Base-by-base conservation (phyloP, 2,888 invertebrate species). In the Stenurella melanura region DNA sequence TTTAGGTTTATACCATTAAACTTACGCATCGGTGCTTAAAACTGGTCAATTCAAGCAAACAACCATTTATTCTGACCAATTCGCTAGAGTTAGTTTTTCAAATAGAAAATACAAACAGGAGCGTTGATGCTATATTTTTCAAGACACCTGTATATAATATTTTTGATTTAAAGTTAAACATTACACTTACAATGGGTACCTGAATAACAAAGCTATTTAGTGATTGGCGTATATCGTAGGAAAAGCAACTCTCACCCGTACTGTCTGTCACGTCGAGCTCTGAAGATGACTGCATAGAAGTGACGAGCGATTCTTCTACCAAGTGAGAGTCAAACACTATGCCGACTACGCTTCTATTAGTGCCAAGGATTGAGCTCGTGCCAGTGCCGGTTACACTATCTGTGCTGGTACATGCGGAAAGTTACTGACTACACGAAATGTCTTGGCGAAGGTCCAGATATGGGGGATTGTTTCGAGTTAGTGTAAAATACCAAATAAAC, bases 241-340 rank as follows among this genome's bases (percentile, higher is more conserved):
- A 86, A 81, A 85, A 86, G 85, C 83, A 85, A 87, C 88, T 88
- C 87, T 88, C 88, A 88, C 89, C 88, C 87, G 84, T 83, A 82
- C 74, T 83, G 64, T 81, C 81, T 78, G 83, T 79, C 82, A 84
- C 85, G 87, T 84, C 85, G 88, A 86, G 83, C 84, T 85, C 87
- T 87, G 87, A 87, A 85, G 88, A 87, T 84, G 87, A 85, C 87
- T 85, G 86, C 85, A 86, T 85, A 85, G 87, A 87, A 83, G 88
- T 87, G 88, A 89, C 88, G 88, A 90, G 87, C 87, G 89, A 89
- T 87, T 89, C 90, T 87, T 89, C 90, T 89, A 90, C 87, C 86
- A 83, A 81, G 86, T 85, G 82, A 83, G 83, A 81, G 79, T 82
- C 81, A 84, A 83, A 86, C 85, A 87, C 86, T 83, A 86, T 86